Evolutionary conservation across 2,113 vertebrate genomes (phyloP).

Genomic region (Saguinus midas): DNA sequence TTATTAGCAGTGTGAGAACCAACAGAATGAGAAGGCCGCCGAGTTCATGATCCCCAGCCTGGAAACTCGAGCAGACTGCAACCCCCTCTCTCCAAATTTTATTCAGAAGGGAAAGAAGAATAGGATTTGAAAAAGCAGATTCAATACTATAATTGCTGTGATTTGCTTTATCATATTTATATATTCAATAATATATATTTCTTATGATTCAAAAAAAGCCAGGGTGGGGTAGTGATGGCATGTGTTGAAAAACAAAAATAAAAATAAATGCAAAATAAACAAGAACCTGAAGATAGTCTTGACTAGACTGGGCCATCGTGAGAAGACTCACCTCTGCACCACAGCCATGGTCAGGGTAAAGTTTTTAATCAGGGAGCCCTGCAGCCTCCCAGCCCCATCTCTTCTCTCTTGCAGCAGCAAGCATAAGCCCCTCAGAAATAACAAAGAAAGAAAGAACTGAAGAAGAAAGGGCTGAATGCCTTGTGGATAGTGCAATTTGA

Average conservation of each 20-base stretch:
- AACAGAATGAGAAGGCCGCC: too few relatives aligned
- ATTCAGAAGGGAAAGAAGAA: neutral
- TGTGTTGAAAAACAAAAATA: neutral
- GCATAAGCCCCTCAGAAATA: neutral
- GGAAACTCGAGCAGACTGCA: neutral
- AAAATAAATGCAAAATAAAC: neutral
- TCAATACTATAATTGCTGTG: neutral
- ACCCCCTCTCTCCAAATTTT: neutral
- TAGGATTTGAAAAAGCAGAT: neutral
- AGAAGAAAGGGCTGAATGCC: neutral
- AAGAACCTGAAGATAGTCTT: too few relatives aligned
- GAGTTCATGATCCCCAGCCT: neutral
- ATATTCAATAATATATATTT: neutral
- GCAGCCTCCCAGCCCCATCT: rapidly evolving
- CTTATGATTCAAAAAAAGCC: neutral
- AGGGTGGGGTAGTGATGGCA: rapidly evolving
- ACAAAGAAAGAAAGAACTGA: neutral
- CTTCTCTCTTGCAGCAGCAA: neutral
- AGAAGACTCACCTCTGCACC: rapidly evolving
- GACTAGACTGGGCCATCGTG: neutral
- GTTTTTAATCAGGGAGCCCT: too few relatives aligned
- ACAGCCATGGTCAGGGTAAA: too few relatives aligned
- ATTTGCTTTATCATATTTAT: neutral
- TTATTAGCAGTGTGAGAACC: too few relatives aligned
- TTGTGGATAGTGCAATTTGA: neutral